These are phyloP conservation scores for Dufourea novaeangliae DNA, from an alignment of 1,140 invertebrate species.

Conservation along the genomic window DNA sequence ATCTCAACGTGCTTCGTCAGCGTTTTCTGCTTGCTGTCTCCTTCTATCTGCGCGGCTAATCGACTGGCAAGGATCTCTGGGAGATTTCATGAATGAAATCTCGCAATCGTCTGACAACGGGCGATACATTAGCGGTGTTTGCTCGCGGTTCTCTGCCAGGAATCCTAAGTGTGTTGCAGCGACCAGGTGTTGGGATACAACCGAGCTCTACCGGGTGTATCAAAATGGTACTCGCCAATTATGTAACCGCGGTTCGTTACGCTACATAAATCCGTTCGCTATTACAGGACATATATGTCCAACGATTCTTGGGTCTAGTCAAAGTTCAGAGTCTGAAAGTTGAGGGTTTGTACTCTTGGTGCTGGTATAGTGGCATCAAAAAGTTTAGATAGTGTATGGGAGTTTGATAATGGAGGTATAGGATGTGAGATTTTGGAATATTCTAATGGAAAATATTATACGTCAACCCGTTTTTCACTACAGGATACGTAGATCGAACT, in stretches of 20 bases:
- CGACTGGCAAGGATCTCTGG: slow-evolving; percentile 17
- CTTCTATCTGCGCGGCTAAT: neutral
- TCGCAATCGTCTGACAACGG: slow-evolving; percentile 49
- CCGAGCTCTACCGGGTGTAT: slow-evolving; percentile 55
- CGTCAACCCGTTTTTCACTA: too few species aligned
- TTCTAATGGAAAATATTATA: too few species aligned
- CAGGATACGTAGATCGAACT: too few species aligned
- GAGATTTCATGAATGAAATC: slow-evolving; percentile 63
- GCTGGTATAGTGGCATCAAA: too few species aligned
- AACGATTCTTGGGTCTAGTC: neutral
- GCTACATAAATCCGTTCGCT: slow-evolving; percentile 19
- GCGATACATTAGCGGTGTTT: slow-evolving; percentile 54
- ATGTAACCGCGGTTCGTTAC: neutral
- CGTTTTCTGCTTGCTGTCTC: neutral
- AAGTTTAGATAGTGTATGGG: too few species aligned
- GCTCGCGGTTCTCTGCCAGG: slow-evolving; percentile 51
- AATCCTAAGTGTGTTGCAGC: slow-evolving; percentile 51
- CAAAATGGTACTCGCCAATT: neutral
- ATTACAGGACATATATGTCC: slow-evolving; percentile 29
- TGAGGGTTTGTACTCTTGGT: too few species aligned
- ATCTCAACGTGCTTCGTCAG: neutral
- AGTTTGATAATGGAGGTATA: too few species aligned
- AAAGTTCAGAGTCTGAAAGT: too few species aligned
- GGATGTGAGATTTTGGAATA: too few species aligned
- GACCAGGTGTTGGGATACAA: slow-evolving; percentile 56